A percentile compares a stretch with the other conserved stretches of the same genome.
Conservation (phyloP, 1,140 invertebrate genomes). For the Phortica variegata region DNA sequence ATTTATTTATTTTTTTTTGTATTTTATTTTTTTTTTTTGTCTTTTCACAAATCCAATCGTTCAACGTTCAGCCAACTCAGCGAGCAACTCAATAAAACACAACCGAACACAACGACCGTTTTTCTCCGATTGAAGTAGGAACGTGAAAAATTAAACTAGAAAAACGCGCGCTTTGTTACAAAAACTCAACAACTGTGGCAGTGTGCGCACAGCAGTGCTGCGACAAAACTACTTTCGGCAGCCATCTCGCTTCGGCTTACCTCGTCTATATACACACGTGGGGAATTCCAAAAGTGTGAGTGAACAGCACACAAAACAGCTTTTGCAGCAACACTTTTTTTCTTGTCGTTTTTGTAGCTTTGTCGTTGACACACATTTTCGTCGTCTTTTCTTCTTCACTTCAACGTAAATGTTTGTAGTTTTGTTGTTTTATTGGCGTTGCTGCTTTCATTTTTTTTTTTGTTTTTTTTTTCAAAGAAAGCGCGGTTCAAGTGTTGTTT, state of each 20-base stretch:
- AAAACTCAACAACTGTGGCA: too few relatives aligned
- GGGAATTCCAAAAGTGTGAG: slow-evolving; percentile 1
- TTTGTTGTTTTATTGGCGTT: slow-evolving; percentile 26
- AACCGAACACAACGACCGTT: slow-evolving; percentile 20
- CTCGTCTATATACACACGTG: slow-evolving; percentile 13
- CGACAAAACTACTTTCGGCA: neutral
- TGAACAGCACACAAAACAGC: too few relatives aligned
- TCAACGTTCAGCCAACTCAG: slow-evolving; percentile 38
- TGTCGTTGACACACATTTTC: slow-evolving; percentile 51
- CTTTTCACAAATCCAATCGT: slow-evolving; percentile 31
- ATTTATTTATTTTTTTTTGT: slow-evolving; percentile 16
- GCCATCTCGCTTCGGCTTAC: slow-evolving; percentile 1
- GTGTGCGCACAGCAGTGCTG: slow-evolving; percentile 13
- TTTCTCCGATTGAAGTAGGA: slow-evolving; percentile 17
- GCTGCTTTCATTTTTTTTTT: too few relatives aligned
- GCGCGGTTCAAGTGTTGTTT: too few relatives aligned
- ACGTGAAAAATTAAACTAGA: too few relatives aligned
- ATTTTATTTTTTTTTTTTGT: slow-evolving; percentile 16
- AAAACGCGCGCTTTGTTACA: slow-evolving; percentile 39
- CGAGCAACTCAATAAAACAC: too few relatives aligned
- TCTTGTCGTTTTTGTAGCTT: slow-evolving; percentile 33
- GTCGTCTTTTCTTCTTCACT: slow-evolving; percentile 24
- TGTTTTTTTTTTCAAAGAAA: too few relatives aligned
- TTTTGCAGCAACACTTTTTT: too few relatives aligned
- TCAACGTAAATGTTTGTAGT: slow-evolving; percentile 27